Base-by-base conservation (phyloP, 2,797 vertebrate species). In the Distichodus sexfasciatus region DNA sequence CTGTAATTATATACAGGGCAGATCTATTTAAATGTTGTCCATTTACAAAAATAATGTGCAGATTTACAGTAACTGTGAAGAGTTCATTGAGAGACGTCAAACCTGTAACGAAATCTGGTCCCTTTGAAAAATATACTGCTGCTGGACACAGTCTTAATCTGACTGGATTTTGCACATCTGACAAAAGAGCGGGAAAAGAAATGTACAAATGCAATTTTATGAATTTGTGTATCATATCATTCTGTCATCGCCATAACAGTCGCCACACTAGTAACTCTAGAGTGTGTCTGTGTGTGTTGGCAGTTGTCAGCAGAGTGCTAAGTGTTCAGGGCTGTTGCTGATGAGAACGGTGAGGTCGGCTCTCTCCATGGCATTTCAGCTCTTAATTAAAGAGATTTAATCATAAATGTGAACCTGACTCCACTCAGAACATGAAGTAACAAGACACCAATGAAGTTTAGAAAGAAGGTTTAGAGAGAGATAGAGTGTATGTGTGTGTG, bases 111-210 rank as follows among this genome's bases (percentile, higher is more conserved):
- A 91, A 97, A 99, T 88, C 96, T 91, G 85, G 95, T 98, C 78
- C 97, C 96, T 90, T 98, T 98, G 87, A 99, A 99, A 92, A 98
- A 96, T 83, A 99, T 94, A 88, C 95, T 98, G 85, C 95, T 98
- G 89, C 97, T 99, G 51, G 95, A 96, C 78, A 98, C 92, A 0
- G 96, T 98, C 86, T 96, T 98, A 84, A 99, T 96, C 90, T 99
- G 96, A 87, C 97, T 98, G 24, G 97, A 99, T 85, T 98, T 99
- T 73, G 94, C 94, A 87, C 94, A 99, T 86, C 97, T 99, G 79
- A 69, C 54, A 69, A 38, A 79, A 48, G 28, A 69, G 28, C 31
- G 7, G 70, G 31, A 57, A 72, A 11, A 23, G 63, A 17, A n/a
- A n/a, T n/a, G n/a, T n/a, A n/a, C n/a, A n/a, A n/a, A n/a, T n/a